phyloP scores from a whole-genome alignment of 2,888 invertebrate genomes.

The Druceiella hillmani region DNA sequence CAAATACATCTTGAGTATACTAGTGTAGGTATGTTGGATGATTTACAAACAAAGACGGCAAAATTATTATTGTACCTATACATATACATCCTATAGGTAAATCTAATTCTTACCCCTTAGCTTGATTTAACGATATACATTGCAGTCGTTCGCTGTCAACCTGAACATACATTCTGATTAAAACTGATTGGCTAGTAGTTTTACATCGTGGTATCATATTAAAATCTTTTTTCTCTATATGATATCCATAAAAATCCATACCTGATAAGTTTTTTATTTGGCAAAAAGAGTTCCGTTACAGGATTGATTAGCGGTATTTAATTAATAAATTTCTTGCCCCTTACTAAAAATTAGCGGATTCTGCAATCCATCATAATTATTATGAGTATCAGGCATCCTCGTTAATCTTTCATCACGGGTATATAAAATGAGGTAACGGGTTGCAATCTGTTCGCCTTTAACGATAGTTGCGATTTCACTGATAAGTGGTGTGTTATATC shows the following conservation, averaged over 20 bases:
- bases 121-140: conserved; percentile 26
- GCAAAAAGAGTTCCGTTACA: too few relatives aligned
- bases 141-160: conserved; percentile 29
- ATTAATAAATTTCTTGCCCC: too few relatives aligned
- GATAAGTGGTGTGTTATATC: too few relatives aligned
- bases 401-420: conserved; percentile 22
- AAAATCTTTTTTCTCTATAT: conserved; percentile 12
- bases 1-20: too few relatives aligned
- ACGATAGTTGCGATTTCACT: too few relatives aligned
- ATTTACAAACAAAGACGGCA: conserved; percentile 27
- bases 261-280: too few relatives aligned
- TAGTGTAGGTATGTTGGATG: too few relatives aligned
- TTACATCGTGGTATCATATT: conserved; percentile 20
- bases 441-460: conserved; percentile 20
- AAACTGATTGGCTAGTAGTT: conserved; percentile 26
- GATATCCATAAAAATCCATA: too few relatives aligned
- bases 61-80: conserved; percentile 22
- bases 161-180: conserved; percentile 28
- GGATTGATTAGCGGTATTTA: too few relatives aligned
- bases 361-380: too few relatives aligned
- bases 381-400: too few relatives aligned
- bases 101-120: conserved; percentile 26
- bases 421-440: conserved; percentile 25
- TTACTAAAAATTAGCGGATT: too few relatives aligned
- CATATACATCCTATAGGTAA: conserved; percentile 28